A percentile compares a stretch with the other conserved stretches of the same genome.
Evolutionary conservation across 2,797 vertebrate species (phyloP).

Genomic region (Schizothorax lantsangensis): DNA sequence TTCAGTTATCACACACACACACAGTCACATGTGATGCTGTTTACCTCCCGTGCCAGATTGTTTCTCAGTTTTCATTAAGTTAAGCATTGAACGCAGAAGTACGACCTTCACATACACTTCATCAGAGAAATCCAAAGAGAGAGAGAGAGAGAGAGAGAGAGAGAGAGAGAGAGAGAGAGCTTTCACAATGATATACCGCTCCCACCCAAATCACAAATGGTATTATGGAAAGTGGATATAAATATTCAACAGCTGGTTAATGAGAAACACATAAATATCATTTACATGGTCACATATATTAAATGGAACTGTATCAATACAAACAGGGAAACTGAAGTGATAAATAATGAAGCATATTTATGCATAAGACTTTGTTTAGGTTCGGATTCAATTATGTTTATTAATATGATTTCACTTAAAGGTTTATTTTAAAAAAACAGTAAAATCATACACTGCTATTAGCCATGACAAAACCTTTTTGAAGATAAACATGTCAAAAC

Average conservation of each 20-base stretch:
- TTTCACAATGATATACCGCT: constrained; percentile 28
- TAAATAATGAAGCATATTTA: constrained; percentile 69
- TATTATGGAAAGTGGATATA: constrained; percentile 65
- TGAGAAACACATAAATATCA: constrained; percentile 65
- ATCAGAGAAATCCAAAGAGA: constrained; percentile 41
- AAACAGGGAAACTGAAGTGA: constrained; percentile 68
- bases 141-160: neutral
- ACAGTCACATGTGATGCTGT: constrained; percentile 17
- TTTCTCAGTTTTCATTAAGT: constrained; percentile 64
- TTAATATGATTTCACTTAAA: constrained; percentile 42
- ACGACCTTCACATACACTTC: constrained; percentile 69
- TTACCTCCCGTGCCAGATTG: constrained; percentile 54
- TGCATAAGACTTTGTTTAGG: constrained; percentile 49
- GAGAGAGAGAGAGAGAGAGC: neutral
- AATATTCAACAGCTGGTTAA: constrained; percentile 69
- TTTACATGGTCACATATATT: constrained; percentile 63
- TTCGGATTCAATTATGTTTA: constrained; percentile 54
- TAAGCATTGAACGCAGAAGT: constrained; percentile 65
- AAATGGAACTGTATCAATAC: constrained; percentile 66
- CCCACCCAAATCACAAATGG: constrained; percentile 61
- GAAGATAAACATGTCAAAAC: neutral
- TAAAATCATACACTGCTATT: neutral
- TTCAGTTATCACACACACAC: constrained; percentile 48
- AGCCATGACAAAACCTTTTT: neutral
- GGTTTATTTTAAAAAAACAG: neutral